Evolutionary conservation across 1,140 invertebrate genomes (phyloP).

Genomic region (Druon quercuslanigerum): DNA sequence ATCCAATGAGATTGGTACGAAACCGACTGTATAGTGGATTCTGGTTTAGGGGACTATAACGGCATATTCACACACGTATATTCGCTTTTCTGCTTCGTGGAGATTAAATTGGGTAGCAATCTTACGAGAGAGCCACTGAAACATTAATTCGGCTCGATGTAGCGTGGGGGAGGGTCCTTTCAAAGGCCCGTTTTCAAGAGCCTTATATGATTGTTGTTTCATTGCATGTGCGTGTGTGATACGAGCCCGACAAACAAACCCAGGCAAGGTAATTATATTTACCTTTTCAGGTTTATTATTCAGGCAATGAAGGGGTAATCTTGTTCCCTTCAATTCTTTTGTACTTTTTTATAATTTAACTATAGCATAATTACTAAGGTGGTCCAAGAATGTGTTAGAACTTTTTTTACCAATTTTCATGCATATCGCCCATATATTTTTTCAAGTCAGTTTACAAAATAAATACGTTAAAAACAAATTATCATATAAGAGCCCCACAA

Average conservation of each 20-base stretch:
- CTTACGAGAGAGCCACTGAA: conserved; percentile 55
- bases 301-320: conserved; percentile 50
- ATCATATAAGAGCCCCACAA: too few species aligned
- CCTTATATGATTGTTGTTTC: conserved; percentile 57
- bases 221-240: conserved; percentile 40
- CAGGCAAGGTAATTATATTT: conserved; percentile 59
- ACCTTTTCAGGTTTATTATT: conserved; percentile 63
- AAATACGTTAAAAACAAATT: too few species aligned
- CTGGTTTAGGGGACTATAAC: background rate
- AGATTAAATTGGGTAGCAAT: conserved; percentile 62
- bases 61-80: conserved; percentile 33
- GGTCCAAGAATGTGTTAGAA: too few species aligned
- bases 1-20: conserved; percentile 1
- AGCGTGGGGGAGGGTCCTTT: conserved; percentile 49
- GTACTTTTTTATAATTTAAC: conserved; percentile 14
- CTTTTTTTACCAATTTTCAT: too few species aligned
- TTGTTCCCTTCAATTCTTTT: conserved; percentile 41
- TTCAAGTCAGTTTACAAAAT: too few species aligned
- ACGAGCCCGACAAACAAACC: conserved; percentile 49
- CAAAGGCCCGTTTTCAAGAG: conserved; percentile 55
- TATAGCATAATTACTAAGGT: too few species aligned
- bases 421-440: too few species aligned
- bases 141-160: conserved; percentile 58
- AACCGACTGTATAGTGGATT: background rate
- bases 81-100: conserved; percentile 43